A percentile compares a stretch with the other conserved stretches of the same genome.
Conservation (phyloP, 2,797 vertebrate genomes). For the Mastacembelus armatus region DNA sequence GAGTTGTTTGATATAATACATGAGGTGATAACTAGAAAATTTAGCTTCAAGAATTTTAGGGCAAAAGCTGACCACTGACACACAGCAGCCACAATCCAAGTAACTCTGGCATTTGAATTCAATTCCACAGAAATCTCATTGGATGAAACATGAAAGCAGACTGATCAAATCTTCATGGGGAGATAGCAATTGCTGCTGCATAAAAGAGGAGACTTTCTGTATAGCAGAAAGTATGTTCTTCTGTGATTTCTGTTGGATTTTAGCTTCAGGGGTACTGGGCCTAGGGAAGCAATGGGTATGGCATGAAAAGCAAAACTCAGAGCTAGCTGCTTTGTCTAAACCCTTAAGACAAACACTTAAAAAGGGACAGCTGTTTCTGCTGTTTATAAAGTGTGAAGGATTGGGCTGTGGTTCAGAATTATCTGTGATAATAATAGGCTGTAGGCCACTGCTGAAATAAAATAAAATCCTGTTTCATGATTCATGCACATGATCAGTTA, state of each 20-base stretch:
- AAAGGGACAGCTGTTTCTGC: slow-evolving; percentile 30
- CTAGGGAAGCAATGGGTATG: slow-evolving; percentile 4
- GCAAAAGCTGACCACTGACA: background rate
- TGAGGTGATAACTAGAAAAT: background rate
- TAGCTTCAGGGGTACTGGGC: slow-evolving; percentile 25
- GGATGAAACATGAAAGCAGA: slow-evolving; percentile 28
- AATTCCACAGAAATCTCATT: slow-evolving; percentile 9
- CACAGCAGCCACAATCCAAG: background rate
- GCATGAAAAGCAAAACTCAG: slow-evolving; percentile 32
- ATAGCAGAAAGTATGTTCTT: slow-evolving; percentile 17
- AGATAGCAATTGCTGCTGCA: slow-evolving; percentile 22
- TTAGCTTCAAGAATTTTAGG: slow-evolving; percentile 2
- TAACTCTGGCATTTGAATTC: slow-evolving; percentile 11
- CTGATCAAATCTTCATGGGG: slow-evolving; percentile 36
- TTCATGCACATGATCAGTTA: background rate
- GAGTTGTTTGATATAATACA: background rate
- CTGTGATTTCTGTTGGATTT: slow-evolving; percentile 34
- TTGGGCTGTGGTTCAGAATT: background rate
- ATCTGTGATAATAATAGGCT: slow-evolving; percentile 1
- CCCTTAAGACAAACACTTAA: slow-evolving; percentile 38
- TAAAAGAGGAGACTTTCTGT: slow-evolving; percentile 26
- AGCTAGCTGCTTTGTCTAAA: slow-evolving; percentile 28
- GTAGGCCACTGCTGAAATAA: slow-evolving; percentile 8
- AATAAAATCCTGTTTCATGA: no score
- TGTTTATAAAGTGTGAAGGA: slow-evolving; percentile 39